A percentile compares a stretch with the other conserved stretches of the same genome.
phyloP scores from a whole-genome alignment of 2,888 invertebrate species.

The Callyntrura sp. region DNA sequence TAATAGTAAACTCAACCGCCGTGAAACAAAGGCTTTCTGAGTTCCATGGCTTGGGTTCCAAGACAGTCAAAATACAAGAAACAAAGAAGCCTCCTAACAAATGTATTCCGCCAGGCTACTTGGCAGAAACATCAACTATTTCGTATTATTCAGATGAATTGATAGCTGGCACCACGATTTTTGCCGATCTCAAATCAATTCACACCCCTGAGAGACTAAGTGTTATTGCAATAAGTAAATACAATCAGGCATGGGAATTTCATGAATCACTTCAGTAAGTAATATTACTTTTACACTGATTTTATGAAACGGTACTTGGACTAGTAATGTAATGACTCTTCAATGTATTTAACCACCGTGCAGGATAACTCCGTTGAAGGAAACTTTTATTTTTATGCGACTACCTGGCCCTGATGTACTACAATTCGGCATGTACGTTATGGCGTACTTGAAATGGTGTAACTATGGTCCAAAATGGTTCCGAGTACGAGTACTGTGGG shows the following conservation, averaged over 20 bases:
- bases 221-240: neutral
- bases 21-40: neutral
- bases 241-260: neutral
- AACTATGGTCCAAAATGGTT: neutral
- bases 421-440: slow-evolving; percentile 20
- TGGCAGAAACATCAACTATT: neutral
- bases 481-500: neutral
- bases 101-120: neutral
- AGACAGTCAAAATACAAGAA: neutral
- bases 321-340: too few relatives aligned
- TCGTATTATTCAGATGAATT: neutral
- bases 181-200: neutral
- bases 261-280: slow-evolving; percentile 4
- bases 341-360: neutral
- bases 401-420: neutral
- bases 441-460: slow-evolving; percentile 18
- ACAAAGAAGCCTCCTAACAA: neutral
- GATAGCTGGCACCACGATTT: neutral
- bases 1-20: neutral
- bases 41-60: neutral
- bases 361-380: neutral
- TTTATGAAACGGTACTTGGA: too few relatives aligned
- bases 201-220: neutral
- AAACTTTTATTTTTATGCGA: neutral
- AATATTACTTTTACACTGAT: slow-evolving; percentile 4